A percentile compares a stretch with the other conserved stretches of the same genome.
Evolutionary conservation across 2,113 vertebrate species (phyloP).

Genomic region (Bombycilla garrulus): DNA sequence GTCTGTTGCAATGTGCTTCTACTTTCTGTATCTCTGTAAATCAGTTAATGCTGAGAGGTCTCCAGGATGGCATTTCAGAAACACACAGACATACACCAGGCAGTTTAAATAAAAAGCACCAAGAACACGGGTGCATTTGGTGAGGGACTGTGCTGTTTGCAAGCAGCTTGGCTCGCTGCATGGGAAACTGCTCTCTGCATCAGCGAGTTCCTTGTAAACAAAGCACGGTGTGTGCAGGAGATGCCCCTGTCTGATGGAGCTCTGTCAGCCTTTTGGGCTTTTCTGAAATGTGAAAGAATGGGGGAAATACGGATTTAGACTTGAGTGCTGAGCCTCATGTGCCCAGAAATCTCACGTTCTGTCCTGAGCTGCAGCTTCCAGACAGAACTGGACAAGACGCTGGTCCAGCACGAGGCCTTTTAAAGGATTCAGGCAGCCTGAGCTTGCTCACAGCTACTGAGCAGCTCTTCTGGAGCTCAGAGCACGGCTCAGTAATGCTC

Average conservation of each 20-base stretch:
- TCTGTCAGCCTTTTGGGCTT: rapidly evolving
- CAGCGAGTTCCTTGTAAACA: neutral
- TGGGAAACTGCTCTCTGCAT: neutral
- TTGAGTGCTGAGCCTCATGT: neutral
- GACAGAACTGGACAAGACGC: rapidly evolving
- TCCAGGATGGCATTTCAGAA: neutral
- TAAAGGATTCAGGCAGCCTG: neutral
- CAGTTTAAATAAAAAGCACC: neutral
- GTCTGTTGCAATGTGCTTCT: neutral
- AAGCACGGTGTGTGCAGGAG: neutral
- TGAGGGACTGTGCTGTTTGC: neutral
- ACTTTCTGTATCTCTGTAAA: neutral
- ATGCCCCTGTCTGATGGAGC: neutral
- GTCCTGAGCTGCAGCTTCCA: neutral
- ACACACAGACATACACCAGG: neutral
- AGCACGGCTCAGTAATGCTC: neutral
- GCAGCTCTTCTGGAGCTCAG: neutral
- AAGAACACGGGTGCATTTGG: neutral
- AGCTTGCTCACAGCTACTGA: neutral
- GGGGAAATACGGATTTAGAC: neutral
- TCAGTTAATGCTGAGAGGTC: neutral
- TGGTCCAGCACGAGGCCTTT: neutral
- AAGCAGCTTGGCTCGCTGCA: neutral
- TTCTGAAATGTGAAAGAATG: neutral
- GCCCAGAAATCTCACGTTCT: neutral